Evolutionary conservation across 2,113 vertebrate genomes (phyloP).

Genomic region (Eulemur rufifrons): DNA sequence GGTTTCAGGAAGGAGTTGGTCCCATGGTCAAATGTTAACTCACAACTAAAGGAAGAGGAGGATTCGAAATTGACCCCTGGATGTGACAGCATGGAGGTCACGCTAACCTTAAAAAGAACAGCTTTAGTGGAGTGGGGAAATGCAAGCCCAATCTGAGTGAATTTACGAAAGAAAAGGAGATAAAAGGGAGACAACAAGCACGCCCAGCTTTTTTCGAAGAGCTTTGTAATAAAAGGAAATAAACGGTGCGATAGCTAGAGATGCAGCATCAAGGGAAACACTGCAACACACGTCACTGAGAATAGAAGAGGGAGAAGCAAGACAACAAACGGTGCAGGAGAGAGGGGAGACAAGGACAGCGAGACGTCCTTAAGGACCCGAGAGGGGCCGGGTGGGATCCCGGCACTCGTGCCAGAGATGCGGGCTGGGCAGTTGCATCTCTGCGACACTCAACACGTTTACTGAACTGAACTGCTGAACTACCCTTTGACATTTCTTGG

Average conservation of each 20-base stretch:
- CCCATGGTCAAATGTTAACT: neutral
- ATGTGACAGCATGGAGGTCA: neutral
- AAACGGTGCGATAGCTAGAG: neutral
- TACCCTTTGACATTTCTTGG: neutral
- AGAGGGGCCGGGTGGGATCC: too few relatives aligned
- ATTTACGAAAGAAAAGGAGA: neutral
- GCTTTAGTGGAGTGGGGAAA: neutral
- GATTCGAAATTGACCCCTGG: neutral
- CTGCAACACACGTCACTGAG: accelerated
- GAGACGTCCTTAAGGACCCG: neutral
- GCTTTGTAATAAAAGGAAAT: neutral
- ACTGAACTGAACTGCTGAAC: neutral
- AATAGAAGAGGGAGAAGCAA: neutral
- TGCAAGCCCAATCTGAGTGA: neutral
- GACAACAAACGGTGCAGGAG: accelerated
- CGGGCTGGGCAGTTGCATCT: neutral
- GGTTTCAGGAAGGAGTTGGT: neutral
- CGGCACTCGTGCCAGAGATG: neutral
- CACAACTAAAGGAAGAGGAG: neutral
- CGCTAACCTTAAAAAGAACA: neutral
- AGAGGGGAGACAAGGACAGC: neutral
- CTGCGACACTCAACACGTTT: neutral
- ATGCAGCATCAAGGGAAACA: neutral
- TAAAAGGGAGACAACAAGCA: neutral
- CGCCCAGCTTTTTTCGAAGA: neutral